phyloP scores from a whole-genome alignment of 2,113 vertebrate species.

The human region GRCh38 chr2:7028001-7028500 shows the following conservation, averaged over 20 bases:
- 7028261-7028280: rapidly evolving
- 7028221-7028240: no score
- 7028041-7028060: rapidly evolving
- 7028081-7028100: rapidly evolving
- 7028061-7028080: rapidly evolving
- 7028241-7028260: rapidly evolving
- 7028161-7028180: neutral
- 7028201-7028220: neutral
- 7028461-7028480: rapidly evolving
- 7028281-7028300: neutral
- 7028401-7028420: neutral
- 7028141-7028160: rapidly evolving
- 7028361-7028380: neutral
- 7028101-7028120: no score
- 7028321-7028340: no score
- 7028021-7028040: no score
- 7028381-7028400: neutral
- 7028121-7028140: neutral
- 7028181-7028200: neutral
- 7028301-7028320: rapidly evolving
- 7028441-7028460: no score
- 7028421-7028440: rapidly evolving
- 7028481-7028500: neutral
- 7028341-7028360: no score
- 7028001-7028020: neutral